Evolutionary conservation across 2,113 vertebrate genomes (phyloP), one percentile per base, ranked within the genome.

Genomic region (Notothenia coriiceps): DNA sequence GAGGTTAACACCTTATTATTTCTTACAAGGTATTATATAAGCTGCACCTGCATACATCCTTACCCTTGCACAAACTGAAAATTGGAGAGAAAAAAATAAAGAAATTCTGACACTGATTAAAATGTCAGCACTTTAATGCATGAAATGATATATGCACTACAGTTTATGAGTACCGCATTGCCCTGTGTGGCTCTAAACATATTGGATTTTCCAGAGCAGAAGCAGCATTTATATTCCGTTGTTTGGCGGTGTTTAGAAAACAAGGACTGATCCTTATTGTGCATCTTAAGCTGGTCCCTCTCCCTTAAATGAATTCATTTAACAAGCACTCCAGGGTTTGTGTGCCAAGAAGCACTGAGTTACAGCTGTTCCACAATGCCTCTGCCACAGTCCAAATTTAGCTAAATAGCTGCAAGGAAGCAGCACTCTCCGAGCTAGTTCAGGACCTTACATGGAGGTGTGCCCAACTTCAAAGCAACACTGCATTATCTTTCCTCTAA

Each of bases 1-100:
- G 52, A 76, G 76, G 77, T 86, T 88, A 89, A 88, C 86, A 88
- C 66, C 84, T 88, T 89, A 86, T 90, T 86, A 86, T 79, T 84
- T 88, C 76, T 56, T 57, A 86, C 78, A 73, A 79, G 77, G 62
- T 47, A 2, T 81, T 77, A 63, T 75, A 55, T 75, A 67, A 75
- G 77, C 67, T 70, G 76, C 86, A 74, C 81, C 52, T 71, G 20
- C 72, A 67, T 35, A 47, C 6, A 5, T 75, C 33, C 68, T 70
- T 79, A 70, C 52, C 49, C 60, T 57, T n/a, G 17, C 63, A 77
- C 10, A 74, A 73, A 72, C 9, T 46, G 14, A 49, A 62, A 83
- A 79, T 17, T 71, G 65, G 35, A 72, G 50, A 11, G 29, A 29
- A 25, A 46, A n/a, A 22, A 55, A 52, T 59, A 68, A 35, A 29